These are phyloP conservation scores for Pampusana beccarii DNA, from an alignment of 2,113 vertebrate species.

Conservation along the genomic window DNA sequence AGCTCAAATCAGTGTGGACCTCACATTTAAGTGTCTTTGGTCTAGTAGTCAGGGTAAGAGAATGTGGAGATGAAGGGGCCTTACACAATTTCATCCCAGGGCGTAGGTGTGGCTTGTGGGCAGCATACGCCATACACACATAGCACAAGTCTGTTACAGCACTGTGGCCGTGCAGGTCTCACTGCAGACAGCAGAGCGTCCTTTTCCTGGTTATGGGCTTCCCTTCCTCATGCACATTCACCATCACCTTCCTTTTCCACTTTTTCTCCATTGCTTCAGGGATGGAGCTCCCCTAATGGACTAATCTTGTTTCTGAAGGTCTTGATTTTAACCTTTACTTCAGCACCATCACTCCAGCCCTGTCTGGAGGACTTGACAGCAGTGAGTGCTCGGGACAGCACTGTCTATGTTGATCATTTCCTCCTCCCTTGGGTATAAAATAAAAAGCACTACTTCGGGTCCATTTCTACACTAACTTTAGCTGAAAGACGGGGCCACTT, in stretches of 20 bases:
- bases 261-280: background rate
- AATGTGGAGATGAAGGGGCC: accelerated
- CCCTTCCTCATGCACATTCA: background rate
- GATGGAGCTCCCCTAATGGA: accelerated
- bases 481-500: background rate
- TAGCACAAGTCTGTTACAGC: background rate
- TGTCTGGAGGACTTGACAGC: background rate
- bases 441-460: background rate
- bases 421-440: background rate
- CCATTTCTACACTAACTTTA: background rate
- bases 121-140: accelerated
- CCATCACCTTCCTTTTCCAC: background rate
- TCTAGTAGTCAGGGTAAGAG: background rate
- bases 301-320: background rate
- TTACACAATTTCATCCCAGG: background rate
- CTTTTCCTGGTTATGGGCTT: background rate
- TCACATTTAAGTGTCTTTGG: background rate
- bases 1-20: background rate
- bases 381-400: background rate
- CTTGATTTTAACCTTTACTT: background rate
- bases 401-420: too few species aligned
- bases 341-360: background rate
- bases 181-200: background rate
- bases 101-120: background rate
- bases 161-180: background rate